Evolutionary conservation across 2,888 invertebrate genomes (phyloP).

Genomic region (Villa cingulata): DNA sequence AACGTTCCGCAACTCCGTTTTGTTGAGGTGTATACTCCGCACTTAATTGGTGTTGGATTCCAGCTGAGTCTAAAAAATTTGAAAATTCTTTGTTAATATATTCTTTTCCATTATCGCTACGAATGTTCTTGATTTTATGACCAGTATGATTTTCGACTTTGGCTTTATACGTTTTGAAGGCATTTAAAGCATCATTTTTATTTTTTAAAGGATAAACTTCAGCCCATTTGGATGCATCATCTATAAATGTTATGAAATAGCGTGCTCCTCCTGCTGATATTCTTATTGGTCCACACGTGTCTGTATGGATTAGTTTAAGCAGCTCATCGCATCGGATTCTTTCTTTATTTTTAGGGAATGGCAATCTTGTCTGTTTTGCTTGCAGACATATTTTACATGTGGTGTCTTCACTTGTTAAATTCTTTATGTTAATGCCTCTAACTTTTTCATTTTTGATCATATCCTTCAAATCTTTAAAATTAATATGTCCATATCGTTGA

Average conservation of each 20-base stretch:
- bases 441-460: conserved; percentile 12
- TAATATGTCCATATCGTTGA: conserved; percentile 9
- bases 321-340: no score
- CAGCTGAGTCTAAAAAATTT: conserved; percentile 16
- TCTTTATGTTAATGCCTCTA: conserved; percentile 8
- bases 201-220: no score
- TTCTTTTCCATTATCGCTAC: conserved; percentile 22
- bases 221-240: no score
- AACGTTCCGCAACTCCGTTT: conserved; percentile 26
- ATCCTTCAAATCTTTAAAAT: conserved; percentile 14
- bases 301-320: conserved; percentile 16
- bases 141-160: conserved; percentile 17
- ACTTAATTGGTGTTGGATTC: conserved; percentile 18
- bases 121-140: conserved; percentile 15
- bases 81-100: conserved; percentile 17
- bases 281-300: conserved; percentile 17
- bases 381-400: conserved; percentile 15
- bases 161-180: conserved; percentile 13
- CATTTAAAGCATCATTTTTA: conserved; percentile 1
- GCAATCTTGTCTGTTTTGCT: conserved; percentile 13
- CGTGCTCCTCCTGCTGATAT: conserved; percentile 14
- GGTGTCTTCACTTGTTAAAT: conserved; percentile 16
- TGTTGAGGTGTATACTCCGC: conserved; percentile 26
- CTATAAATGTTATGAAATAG: conserved; percentile 15
- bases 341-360: conserved; percentile 9